Evolutionary conservation across 2,888 invertebrate species (phyloP).

Genomic region (Melipona bicolor): DNA sequence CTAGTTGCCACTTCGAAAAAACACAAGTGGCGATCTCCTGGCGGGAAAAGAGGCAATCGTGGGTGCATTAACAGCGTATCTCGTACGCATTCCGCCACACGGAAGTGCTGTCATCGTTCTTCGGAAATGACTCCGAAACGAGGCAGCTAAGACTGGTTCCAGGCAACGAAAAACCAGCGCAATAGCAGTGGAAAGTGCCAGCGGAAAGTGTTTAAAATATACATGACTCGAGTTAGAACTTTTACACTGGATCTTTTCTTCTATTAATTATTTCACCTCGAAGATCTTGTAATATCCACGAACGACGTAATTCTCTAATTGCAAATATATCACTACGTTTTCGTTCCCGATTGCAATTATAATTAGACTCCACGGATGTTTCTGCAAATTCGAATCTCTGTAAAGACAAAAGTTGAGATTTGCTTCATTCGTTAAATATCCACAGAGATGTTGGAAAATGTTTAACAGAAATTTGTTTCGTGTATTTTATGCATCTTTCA

Average conservation of each 20-base stretch:
- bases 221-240: neutral
- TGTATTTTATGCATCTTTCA: too few relatives aligned
- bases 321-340: too few relatives aligned
- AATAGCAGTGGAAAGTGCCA: neutral
- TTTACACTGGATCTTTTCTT: neutral
- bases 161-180: neutral
- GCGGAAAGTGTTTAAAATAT: neutral
- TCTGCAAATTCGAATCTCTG: too few relatives aligned
- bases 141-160: neutral
- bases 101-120: conserved; percentile 44
- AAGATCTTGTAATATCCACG: neutral
- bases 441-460: too few relatives aligned
- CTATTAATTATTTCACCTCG: neutral
- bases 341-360: too few relatives aligned
- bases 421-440: too few relatives aligned
- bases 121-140: conserved; percentile 20
- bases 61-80: conserved; percentile 41
- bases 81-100: conserved; percentile 2
- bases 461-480: too few relatives aligned
- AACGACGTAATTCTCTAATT: too few relatives aligned
- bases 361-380: too few relatives aligned
- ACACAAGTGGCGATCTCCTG: conserved; percentile 51
- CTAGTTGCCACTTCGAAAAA: conserved; percentile 30
- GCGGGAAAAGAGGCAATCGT: conserved; percentile 50
- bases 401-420: too few relatives aligned